Conservation (phyloP, 2,888 invertebrate genomes). For the Papilio demoleus region DNA sequence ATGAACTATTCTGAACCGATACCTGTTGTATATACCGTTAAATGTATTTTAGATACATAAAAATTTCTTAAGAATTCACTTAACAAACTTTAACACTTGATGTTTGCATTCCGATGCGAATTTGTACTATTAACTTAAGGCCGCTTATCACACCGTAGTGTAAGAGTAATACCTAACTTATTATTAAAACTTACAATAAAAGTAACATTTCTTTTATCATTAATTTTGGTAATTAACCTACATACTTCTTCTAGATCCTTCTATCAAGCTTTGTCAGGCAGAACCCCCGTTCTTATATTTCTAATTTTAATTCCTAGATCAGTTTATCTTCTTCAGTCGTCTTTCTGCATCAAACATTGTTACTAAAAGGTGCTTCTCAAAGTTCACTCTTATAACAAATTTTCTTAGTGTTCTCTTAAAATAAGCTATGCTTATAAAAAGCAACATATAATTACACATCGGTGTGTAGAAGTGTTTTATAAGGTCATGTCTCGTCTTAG, state of each 20-base stretch:
- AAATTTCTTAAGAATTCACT: constrained; percentile 48
- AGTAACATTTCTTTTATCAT: background rate
- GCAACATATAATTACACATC: constrained; percentile 22
- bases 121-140: constrained; percentile 49
- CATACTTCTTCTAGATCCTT: no score
- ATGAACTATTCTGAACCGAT: constrained; percentile 28
- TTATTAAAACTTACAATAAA: background rate
- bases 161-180: constrained; percentile 6
- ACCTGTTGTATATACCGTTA: constrained; percentile 43
- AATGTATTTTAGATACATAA: constrained; percentile 51
- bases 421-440: background rate
- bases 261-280: no score
- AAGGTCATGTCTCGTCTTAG: constrained; percentile 46
- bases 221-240: no score
- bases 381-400: no score
- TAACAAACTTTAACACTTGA: constrained; percentile 47
- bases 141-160: constrained; percentile 41
- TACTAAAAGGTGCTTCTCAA: background rate
- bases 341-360: background rate
- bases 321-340: background rate
- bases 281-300: no score
- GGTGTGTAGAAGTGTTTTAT: constrained; percentile 33
- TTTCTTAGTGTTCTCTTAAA: no score
- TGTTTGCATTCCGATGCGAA: constrained; percentile 56
- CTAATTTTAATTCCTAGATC: background rate